Base-by-base conservation (phyloP, 2,113 vertebrate species). In the Trichomycterus rosablanca region DNA sequence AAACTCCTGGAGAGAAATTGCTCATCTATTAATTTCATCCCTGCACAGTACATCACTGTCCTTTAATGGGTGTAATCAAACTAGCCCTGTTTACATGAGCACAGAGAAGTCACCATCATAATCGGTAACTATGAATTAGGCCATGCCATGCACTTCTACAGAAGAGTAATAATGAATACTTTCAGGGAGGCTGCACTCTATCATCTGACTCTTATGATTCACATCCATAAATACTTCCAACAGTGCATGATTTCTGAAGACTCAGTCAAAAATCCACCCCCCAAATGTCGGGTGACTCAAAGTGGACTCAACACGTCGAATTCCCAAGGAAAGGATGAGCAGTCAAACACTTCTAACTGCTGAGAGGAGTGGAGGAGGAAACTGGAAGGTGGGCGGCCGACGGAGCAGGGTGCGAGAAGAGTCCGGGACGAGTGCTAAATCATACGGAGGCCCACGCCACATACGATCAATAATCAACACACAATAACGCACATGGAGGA, bases 401-500 rank as follows among this genome's bases (percentile, higher is more conserved):
- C 72, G 69, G 66, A 78, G 78, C 53, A 12, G 63, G 59, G 62
- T 52, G 67, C 26, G 71, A 63, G 77, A 74, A 74, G 60, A 48
- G 78, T 76, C 59, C 65, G 63, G 69, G 67, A 74, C 78, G 76
- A 69, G 67, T 77, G 71, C 77, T 84, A 84, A 81, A 86, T 89
- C 81, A 87, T 79, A 46, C 76, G 72, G 76, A 78, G 71, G 78
- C 72, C 76, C 71, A 68, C 58, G 57, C 67, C 71, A 69, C 61
- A 58, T 59, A 67, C 78, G 74, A 85, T 85, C 81, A 83, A 81
- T 80, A 78, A 73, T 68, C n/a, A n/a, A 73, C 61, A 80, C 81
- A 81, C 39, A 53, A 39, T 40, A 12, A 66, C 45, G 32, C 53
- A 28, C 37, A 23, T 28, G 48, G 16, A 37, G 19, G 16, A 39